Evolutionary conservation across 2,888 invertebrate genomes (phyloP), one percentile per base, ranked within the genome.

Genomic region (Tetragnatha montana): DNA sequence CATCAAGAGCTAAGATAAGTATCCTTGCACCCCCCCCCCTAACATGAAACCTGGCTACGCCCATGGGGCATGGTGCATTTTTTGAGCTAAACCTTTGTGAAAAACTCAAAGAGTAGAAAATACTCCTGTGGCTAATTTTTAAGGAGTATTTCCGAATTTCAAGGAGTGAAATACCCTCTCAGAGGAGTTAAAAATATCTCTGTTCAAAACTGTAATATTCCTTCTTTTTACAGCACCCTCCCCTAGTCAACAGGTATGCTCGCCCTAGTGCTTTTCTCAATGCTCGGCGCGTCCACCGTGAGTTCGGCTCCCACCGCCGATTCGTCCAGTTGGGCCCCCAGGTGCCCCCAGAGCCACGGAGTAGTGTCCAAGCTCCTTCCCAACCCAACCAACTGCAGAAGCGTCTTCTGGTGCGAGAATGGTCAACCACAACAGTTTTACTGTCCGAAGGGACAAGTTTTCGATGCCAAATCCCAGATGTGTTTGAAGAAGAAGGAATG

Each of bases 361-460:
- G 82, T 78, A n/a, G 82, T 87, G 12, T 81, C 87, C 1, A 74
- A 81, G 4, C 35, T 87, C 71, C 51, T 87, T n/a, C 87, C 87
- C 0, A 60, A 87, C 60, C 87, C 87, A 0, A 70, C 14, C 0
- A 50, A 87, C 21, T 87, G 87, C 60, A 81, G 81, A 51, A 49
- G 87, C 6, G 49, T 51, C n/a, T 87, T 87, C 17, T 1, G 76
- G 7, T 87, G 87, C 19, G 17, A 1, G 2, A 14, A 69, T 6
- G 73, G 21, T 8, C 19, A 8, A 8, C 50, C 79, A 0, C 10
- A n/a, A 0, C 76, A 60, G 4, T 76, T 50, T n/a, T 87, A 21
- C 47, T 87, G 74, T 51, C 71, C 87, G 2, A 21, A 12, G 14
- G 76, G 68, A 19, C 50, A 51, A 10, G 70, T 78, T 8, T 87